Evolutionary conservation across 2,113 vertebrate species (phyloP).

Genomic region (Alethe diademata): DNA sequence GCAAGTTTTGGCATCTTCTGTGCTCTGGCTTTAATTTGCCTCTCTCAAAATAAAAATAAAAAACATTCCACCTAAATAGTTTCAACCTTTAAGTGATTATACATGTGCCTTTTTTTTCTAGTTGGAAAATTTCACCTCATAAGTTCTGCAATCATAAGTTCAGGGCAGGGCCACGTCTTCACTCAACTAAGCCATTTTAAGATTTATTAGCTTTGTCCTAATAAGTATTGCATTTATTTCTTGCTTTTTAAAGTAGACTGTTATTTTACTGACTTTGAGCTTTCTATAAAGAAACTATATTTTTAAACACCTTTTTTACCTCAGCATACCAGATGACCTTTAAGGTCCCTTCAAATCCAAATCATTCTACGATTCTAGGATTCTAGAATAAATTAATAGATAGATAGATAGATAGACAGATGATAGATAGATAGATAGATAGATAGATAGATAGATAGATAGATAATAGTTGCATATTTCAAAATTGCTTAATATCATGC

Average conservation of each 20-base stretch:
- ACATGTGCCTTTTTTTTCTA: neutral
- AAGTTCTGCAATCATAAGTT: neutral
- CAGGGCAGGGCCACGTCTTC: neutral
- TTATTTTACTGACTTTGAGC: neutral
- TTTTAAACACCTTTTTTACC: neutral
- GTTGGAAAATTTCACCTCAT: neutral
- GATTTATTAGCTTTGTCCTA: neutral
- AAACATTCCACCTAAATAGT: neutral
- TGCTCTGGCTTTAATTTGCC: neutral
- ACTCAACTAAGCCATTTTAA: neutral
- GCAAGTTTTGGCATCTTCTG: neutral
- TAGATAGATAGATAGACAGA: neutral
- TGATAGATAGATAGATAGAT: neutral
- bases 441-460: too few species aligned
- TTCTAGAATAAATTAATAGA: neutral
- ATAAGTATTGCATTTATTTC: neutral
- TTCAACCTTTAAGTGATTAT: neutral
- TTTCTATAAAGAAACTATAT: neutral
- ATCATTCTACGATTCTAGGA: neutral
- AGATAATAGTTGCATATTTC: neutral
- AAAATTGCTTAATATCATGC: neutral
- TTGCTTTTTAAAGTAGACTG: neutral
- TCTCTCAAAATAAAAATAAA: neutral
- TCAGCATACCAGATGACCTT: neutral
- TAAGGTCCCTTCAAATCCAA: neutral